phyloP scores from a whole-genome alignment of 2,888 invertebrate species.

The Latheticus oryzae region DNA sequence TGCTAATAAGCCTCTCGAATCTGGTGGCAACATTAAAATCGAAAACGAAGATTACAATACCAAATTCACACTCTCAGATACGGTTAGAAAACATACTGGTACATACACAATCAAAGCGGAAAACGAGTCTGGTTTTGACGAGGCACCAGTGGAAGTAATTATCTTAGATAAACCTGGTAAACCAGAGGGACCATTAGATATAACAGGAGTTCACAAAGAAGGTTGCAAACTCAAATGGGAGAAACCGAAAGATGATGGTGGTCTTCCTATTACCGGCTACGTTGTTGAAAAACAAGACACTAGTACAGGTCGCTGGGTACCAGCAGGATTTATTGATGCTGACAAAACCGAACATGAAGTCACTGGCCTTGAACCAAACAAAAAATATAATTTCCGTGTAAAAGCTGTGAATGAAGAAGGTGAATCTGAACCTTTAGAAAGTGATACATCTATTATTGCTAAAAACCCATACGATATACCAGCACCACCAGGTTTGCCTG shows the following conservation, averaged over 20 bases:
- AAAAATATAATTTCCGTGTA: conserved; percentile 97
- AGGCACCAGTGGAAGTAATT: conserved; percentile 92
- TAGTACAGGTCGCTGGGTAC: conserved; percentile 88
- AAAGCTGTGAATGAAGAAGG: conserved; percentile 98
- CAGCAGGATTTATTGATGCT: conserved; percentile 85
- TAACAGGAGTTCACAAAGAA: conserved; percentile 90
- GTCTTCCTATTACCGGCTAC: conserved; percentile 89
- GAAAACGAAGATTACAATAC: conserved; percentile 94
- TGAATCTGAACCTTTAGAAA: conserved; percentile 93
- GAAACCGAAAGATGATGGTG: conserved; percentile 96
- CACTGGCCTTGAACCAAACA: conserved; percentile 92
- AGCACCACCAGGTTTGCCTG: conserved; percentile 89
- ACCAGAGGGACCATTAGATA: conserved; percentile 93
- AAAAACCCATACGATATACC: conserved; percentile 97
- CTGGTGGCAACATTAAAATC: conserved; percentile 77
- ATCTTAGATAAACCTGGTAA: conserved; percentile 86
- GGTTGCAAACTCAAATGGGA: conserved; percentile 95
- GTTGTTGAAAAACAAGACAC: conserved; percentile 95
- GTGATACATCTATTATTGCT: conserved; percentile 88
- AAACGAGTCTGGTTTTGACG: conserved; percentile 93
- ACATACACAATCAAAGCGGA: conserved; percentile 91
- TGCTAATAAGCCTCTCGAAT: conserved; percentile 75
- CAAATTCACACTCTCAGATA: conserved; percentile 82
- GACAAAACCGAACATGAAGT: conserved; percentile 85
- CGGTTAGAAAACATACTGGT: conserved; percentile 88